Evolutionary conservation across 2,797 vertebrate species (phyloP), one percentile per base, ranked within the genome.

Genomic region (Taenioides sp.): DNA sequence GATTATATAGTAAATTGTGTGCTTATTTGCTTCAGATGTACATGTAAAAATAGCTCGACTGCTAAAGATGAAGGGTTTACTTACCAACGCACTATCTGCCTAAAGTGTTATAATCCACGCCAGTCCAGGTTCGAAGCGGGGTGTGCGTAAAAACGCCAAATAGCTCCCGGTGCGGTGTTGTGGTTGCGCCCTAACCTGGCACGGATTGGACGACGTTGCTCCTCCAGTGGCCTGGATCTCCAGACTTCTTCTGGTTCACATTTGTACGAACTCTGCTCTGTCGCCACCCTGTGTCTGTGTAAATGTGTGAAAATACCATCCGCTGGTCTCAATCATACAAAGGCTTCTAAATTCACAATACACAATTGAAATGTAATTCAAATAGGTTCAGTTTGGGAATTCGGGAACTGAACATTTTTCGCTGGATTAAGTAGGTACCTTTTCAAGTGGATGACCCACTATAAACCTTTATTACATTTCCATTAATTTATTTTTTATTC

Each of bases 21-120:
- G 17, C 11, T 3, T 0, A 12, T 61, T 20, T 22, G 57, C 47
- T 50, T 27, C 4, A 22, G 5, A 62, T 49, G 28, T 27, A 27
- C 71, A 66, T 12, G 47, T 62, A 74, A 58, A 14, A 31, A 43
- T 14, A 55, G 63, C 73, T 59, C 43, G 18, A 50, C 57, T 52
- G 86, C 84, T 77, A 75, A 55, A 11, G 17, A 6, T 43, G n/a
- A 34, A n/a, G 31, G 16, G n/a, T 23, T 37, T 22, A 63, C 61
- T n/a, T 23, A 63, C 61, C 61, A 18, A 23, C 11, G 1, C 17
- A 43, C 9, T 61, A 9, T 40, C 20, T 14, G 34, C 14, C 34
- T 22, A 16, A 65, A 27, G 2, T 18, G 43, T 4, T 4, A 5
- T 22, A 12, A 20, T 18, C 22, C 1, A 9, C 2, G 20, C 43